These are phyloP conservation scores for Tribolium madens DNA, from an alignment of 1,140 invertebrate genomes.

Conservation along the genomic window DNA sequence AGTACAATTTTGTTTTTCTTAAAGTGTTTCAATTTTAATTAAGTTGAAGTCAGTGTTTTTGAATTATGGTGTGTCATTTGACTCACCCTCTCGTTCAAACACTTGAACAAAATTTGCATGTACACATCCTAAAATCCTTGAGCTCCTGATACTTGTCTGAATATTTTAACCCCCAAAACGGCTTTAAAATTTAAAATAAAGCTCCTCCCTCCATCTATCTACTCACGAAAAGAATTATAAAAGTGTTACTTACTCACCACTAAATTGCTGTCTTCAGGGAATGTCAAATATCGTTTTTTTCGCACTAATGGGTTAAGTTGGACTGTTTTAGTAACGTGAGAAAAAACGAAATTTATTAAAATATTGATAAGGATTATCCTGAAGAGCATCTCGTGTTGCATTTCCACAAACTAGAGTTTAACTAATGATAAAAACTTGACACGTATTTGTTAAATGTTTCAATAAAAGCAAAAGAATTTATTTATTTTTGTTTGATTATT, in stretches of 20 bases:
- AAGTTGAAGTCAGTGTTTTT: neutral
- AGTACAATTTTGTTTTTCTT: neutral
- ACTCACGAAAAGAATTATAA: neutral
- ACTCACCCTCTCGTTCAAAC: neutral
- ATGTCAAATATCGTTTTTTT: conserved; percentile 40
- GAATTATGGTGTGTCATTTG: neutral
- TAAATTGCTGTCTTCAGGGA: conserved; percentile 47
- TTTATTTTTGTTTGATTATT: neutral
- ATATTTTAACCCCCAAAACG: conserved; percentile 41
- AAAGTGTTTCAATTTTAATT: neutral
- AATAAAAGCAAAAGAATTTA: neutral
- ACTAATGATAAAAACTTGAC: conserved; percentile 11
- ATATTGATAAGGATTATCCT: neutral
- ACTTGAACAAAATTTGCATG: conserved; percentile 36
- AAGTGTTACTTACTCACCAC: conserved; percentile 31
- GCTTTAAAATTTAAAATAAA: conserved; percentile 41
- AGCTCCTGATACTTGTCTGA: conserved; percentile 34
- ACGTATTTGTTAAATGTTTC: conserved; percentile 1
- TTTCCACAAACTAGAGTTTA: neutral
- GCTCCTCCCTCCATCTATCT: conserved; percentile 13
- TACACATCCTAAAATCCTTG: conserved; percentile 28
- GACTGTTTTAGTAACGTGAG: conserved; percentile 10
- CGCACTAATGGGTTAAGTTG: conserved; percentile 33
- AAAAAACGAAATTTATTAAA: neutral
- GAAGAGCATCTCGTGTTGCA: neutral